These are phyloP conservation scores for Hyles euphorbiae DNA, from an alignment of 1,140 invertebrate species.

Conservation along the genomic window DNA sequence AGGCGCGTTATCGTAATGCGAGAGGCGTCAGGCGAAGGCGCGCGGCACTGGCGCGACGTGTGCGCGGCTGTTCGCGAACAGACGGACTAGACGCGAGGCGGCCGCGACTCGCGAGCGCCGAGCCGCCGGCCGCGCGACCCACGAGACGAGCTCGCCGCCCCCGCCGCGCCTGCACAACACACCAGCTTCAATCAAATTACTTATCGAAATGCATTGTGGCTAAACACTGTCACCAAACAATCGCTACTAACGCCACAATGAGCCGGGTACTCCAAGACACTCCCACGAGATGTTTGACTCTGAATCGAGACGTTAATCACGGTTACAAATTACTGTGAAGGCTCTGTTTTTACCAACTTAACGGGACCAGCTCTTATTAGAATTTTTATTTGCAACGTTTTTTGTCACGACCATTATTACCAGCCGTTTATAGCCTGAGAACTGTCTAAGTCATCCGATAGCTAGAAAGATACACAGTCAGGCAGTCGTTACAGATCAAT, in stretches of 20 bases:
- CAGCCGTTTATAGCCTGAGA: background rate
- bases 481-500: constrained; percentile 35
- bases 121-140: constrained; percentile 12
- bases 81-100: constrained; percentile 38
- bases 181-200: constrained; percentile 59
- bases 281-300: constrained; percentile 58
- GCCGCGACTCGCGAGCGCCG: constrained; percentile 12
- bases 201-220: constrained; percentile 54
- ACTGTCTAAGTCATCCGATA: no score
- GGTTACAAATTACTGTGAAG: constrained; percentile 1
- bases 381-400: constrained; percentile 6
- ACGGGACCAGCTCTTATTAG: constrained; percentile 13
- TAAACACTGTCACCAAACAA: constrained; percentile 43
- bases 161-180: constrained; percentile 35
- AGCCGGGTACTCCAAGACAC: constrained; percentile 15
- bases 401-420: no score
- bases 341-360: constrained; percentile 5
- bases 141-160: constrained; percentile 24
- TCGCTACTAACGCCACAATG: constrained; percentile 38
- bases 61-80: constrained; percentile 42
- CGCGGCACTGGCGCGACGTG: constrained; percentile 39
- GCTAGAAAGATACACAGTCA: no score
- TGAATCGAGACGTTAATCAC: constrained; percentile 33
- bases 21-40: constrained; percentile 13
- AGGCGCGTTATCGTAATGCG: constrained; percentile 54